Base-by-base conservation (phyloP, 2,888 invertebrate species). In the Shargacucullia verbasci region DNA sequence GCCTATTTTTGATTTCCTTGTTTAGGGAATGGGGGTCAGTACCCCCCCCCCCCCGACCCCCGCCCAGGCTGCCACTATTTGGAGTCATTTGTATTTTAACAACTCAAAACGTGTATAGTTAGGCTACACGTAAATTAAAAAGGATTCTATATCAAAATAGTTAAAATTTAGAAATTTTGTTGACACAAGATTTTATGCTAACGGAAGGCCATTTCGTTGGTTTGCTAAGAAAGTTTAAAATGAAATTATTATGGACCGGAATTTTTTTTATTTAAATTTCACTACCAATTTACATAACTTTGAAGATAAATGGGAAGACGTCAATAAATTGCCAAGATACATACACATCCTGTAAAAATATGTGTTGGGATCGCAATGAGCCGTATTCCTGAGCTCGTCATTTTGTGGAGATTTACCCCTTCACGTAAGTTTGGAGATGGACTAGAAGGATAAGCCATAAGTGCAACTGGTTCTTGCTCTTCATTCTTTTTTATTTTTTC, bases 401-500 rank as follows among this genome's bases (percentile, higher is more conserved):
- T 72, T 59, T 70, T 75, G 63, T 82, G 81, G 54, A 69, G 43
- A 31, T 9, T 7, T 6, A 29, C 9, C 29, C 70, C 63, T 31
- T 73, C 68, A 14, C 3, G 11, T 1, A 10, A 0, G 11, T 77
- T 76, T 45, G 61, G 8, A 47, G 58, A 43, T 25, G 87, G 86
- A 58, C 80, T 81, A 2, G 73, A 41, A 6, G 92, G 92, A 76
- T 82, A 92, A 10, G 67, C 73, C 31, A 74, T 65, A 29, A 92
- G 79, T 10, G 62, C 49, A 5, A 71, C 60, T 34, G 62, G 64
- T 59, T 82, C 81, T 54, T 78, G 75, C 49, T 86, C 86, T 57
- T 87, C 88, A 52, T 88, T 87, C 66, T 88, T 89, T 49, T 73
- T 76, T 49, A 92, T 90, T 78, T 82, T 89, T 48, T 90, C 90